Evolutionary conservation across 2,888 invertebrate genomes (phyloP).

Genomic region (Gymnocheta viridis): DNA sequence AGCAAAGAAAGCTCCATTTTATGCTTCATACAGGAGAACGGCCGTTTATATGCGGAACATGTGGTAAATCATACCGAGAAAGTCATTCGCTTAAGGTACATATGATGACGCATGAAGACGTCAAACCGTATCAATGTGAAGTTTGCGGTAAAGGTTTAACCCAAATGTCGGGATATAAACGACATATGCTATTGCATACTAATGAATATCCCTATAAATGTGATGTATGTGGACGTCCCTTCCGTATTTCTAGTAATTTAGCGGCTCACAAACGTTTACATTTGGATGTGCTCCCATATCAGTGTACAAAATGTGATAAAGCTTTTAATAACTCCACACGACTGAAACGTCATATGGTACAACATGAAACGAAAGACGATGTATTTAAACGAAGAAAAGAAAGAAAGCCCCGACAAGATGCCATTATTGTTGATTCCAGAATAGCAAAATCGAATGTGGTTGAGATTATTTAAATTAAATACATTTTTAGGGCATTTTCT

Average conservation of each 20-base stretch:
- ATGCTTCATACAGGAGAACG: conserved; percentile 79
- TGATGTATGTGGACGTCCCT: conserved; percentile 77
- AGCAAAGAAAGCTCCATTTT: conserved; percentile 80
- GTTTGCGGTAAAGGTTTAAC: conserved; percentile 81
- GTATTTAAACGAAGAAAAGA: conserved; percentile 49
- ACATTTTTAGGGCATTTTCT: neutral
- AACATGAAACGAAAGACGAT: conserved; percentile 70
- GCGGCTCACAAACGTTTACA: conserved; percentile 80
- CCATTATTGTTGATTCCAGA: conserved; percentile 63
- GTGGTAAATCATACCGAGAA: conserved; percentile 80
- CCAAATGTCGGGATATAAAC: conserved; percentile 81
- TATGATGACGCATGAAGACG: conserved; percentile 78
- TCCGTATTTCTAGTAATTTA: conserved; percentile 81
- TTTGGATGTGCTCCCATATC: conserved; percentile 78
- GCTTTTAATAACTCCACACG: conserved; percentile 80
- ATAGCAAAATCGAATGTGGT: conserved; percentile 70
- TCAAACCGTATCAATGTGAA: conserved; percentile 79
- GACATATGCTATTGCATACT: conserved; percentile 81
- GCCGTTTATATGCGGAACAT: conserved; percentile 78
- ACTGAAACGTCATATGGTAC: conserved; percentile 77
- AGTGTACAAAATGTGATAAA: conserved; percentile 79
- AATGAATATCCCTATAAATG: conserved; percentile 81
- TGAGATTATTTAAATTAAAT: conserved; percentile 59
- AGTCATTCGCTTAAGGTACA: conserved; percentile 79
- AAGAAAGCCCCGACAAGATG: conserved; percentile 46